Base-by-base conservation (phyloP, 2,797 vertebrate genomes). In the Calcarius lapponicus region DNA sequence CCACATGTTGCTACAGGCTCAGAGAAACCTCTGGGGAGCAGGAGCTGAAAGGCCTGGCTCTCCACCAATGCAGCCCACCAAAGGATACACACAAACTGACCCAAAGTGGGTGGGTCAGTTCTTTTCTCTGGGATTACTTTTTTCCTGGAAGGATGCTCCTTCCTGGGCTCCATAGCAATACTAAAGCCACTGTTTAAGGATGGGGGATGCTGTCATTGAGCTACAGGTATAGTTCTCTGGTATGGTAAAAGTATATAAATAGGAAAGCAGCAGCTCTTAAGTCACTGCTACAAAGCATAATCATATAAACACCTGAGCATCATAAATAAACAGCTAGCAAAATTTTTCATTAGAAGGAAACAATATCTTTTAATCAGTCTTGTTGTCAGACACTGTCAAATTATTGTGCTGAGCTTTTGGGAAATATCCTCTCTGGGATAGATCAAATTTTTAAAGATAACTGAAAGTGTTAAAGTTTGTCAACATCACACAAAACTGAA, bases 151-250 rank as follows among this genome's bases (percentile, higher is more conserved):
- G 25, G 19, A 79, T 26, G 13, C 7, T 78, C 18, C 45, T 72
- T 18, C 17, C 67, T 48, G 7, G 7, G 7, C 21, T 64, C 26
- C 53, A 65, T 42, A 75, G 32, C 11, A 69, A 42, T n/a, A 64
- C 5, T 42, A 45, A 61, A 71, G 11, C 10, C n/a, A 9, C 7
- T 65, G 5, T 60, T 74, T 73, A 43, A 71, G 29, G 18, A 56
- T 48, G 51, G 10, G 0, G 0, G 11, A 29, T 50, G 17, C 10
- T 1, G 2, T 26, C 14, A 43, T 14, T 24, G 19, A 82, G 16
- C 31, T 47, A 28, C 58, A 83, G 16, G 7, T 40, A 18, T 17
- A 67, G 36, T 22, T 71, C 48, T 64, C 53, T 80, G 13, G 3
- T 32, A 45, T 17, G 17, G 36, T 64, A 47, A 53, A 91, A 86